Evolutionary conservation across 2,113 vertebrate genomes (phyloP), one percentile per base, ranked within the genome.

Genomic region (Neotragus pygmaeus): DNA sequence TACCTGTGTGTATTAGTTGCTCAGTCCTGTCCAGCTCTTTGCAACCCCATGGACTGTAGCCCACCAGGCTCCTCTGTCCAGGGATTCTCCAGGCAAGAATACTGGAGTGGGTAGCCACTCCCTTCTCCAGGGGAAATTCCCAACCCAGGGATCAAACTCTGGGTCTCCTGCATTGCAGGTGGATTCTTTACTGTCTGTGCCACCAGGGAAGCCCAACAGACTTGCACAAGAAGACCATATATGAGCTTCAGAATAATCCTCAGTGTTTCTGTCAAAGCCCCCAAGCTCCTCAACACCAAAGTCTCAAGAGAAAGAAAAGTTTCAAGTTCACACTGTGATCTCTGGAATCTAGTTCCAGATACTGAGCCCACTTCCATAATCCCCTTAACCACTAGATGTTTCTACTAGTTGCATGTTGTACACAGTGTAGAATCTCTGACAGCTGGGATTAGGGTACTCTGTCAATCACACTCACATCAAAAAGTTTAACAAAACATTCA

Each of bases 321-420:
- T 6, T 21, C 64, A 23, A 49, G 2, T 5, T 19, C 58, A 25
- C 6, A 15, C 6, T 21, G 4, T 0, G 14, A 33, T 5, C 15
- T 23, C 57, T 36, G 49, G 23, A 12, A 6, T 62, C 70, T 9
- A 3, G 21, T 21, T 11, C 30, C 14, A 25, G 13, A 11, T 2
- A 17, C 36, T 21, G 7, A 6, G 55, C 45, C n/a, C 55, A 7
- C 7, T 27, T 85, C 7, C 7, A 55, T 45, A 13, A 66, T 2
- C 4, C 70, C 66, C 47, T 33, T 28, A 28, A 45, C 23, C 45
- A 33, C 23, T 0, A 23, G 30, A 33, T 28, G 19, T 28, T 14
- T n/a, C 87, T 4, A 5, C n/a, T 5, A 7, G 10, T 0, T 33
- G 9, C 53, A 21, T 0, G 13, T 0, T 13, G 49, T 45, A 57